Conservation (phyloP, 2,888 invertebrate species). For the Drosophila tripunctata region DNA sequence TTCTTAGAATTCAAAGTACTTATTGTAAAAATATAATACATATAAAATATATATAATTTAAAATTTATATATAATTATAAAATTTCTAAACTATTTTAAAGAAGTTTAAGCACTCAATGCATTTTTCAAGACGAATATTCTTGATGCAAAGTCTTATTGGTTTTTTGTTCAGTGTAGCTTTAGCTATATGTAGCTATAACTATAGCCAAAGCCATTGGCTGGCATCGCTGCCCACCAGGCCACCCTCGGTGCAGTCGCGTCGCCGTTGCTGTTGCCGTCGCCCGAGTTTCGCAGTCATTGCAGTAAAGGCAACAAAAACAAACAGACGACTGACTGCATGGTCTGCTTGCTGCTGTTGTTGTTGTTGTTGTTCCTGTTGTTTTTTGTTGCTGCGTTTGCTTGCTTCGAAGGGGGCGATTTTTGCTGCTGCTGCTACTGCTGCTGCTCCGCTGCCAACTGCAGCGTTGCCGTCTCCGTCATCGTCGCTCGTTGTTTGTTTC, state of each 20-base stretch:
- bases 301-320: conserved; percentile 48
- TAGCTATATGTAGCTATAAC: conserved; percentile 13
- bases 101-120: no score
- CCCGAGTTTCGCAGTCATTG: conserved; percentile 59
- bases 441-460: conserved; percentile 36
- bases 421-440: no score
- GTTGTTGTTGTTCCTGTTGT: conserved; percentile 32
- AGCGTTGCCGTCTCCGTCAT: conserved; percentile 24
- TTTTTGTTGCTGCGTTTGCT: conserved; percentile 57
- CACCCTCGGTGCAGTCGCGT: conserved; percentile 57
- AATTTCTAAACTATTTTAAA: no score
- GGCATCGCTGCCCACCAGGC: conserved; percentile 58
- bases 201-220: conserved; percentile 19
- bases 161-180: no score
- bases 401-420: conserved; percentile 72
- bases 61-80: no score
- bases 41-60: no score
- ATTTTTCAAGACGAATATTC: no score
- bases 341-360: conserved; percentile 36
- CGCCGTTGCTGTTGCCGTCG: conserved; percentile 21
- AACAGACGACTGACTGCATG: conserved; percentile 43
- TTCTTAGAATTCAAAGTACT: no score
- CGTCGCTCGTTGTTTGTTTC: conserved; percentile 55
- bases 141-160: no score
- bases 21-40: no score